phyloP scores from a whole-genome alignment of 2,888 invertebrate species.

The Caenorhabditis sp. region DNA sequence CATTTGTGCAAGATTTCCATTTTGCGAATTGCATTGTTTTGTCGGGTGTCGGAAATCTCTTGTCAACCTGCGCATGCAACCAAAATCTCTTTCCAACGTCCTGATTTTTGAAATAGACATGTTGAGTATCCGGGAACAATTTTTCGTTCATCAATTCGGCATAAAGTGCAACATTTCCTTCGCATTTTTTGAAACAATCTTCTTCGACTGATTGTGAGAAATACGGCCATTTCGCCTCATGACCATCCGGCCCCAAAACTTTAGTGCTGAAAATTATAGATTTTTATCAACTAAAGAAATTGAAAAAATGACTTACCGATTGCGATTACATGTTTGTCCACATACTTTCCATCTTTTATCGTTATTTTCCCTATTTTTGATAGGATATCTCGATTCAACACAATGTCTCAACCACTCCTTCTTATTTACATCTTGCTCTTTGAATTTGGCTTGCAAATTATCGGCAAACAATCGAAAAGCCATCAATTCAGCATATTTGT shows the following conservation, averaged over 20 bases:
- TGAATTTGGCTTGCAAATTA: constrained; percentile 44
- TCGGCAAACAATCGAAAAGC: constrained; percentile 51
- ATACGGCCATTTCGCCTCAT: constrained; percentile 51
- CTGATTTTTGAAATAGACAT: constrained; percentile 58
- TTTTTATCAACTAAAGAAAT: too few relatives aligned
- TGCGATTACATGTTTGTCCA: constrained; percentile 53
- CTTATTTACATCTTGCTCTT: constrained; percentile 52
- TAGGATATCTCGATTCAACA: constrained; percentile 52
- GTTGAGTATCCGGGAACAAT: constrained; percentile 48
- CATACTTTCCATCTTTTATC: constrained; percentile 57
- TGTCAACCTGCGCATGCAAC: constrained; percentile 54
- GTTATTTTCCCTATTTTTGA: constrained; percentile 45
- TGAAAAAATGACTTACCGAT: constrained; percentile 14
- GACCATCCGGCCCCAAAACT: constrained; percentile 41
- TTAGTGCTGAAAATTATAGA: constrained; percentile 39
- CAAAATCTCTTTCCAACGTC: constrained; percentile 55
- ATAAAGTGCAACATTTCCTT: constrained; percentile 44
- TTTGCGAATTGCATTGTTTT: constrained; percentile 45
- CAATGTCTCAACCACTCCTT: constrained; percentile 58
- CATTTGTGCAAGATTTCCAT: constrained; percentile 57
- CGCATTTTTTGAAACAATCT: constrained; percentile 39
- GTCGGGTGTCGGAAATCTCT: constrained; percentile 52
- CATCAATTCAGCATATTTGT: constrained; percentile 56
- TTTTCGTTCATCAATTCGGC: constrained; percentile 49
- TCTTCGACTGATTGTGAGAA: constrained; percentile 48